Evolutionary conservation across 2,888 invertebrate species (phyloP).

Genomic region (Phania funesta): DNA sequence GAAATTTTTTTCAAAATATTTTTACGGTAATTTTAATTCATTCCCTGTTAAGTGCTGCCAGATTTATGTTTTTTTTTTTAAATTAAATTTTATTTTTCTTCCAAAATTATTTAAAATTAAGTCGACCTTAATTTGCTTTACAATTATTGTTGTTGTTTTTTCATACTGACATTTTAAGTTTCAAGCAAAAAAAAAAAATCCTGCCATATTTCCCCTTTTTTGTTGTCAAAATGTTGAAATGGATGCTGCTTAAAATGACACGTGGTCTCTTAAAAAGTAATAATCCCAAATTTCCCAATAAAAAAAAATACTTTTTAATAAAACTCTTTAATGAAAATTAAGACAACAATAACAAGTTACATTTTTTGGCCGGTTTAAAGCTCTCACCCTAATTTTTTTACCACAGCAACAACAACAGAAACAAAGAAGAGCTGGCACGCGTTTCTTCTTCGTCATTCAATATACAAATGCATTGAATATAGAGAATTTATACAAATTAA

Average conservation of each 20-base stretch:
- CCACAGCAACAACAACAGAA: background rate
- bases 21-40: too few relatives aligned
- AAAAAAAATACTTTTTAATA: conserved; percentile 24
- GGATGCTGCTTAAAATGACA: conserved; percentile 57
- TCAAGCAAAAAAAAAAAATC: conserved; percentile 3
- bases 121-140: background rate
- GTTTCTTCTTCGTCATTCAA: conserved; percentile 47
- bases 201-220: conserved; percentile 15
- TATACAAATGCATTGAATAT: background rate
- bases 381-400: conserved; percentile 56
- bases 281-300: conserved; percentile 44
- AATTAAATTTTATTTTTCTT: too few relatives aligned
- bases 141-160: background rate
- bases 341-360: conserved; percentile 40
- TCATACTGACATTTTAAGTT: conserved; percentile 32
- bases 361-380: conserved; percentile 28
- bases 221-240: conserved; percentile 48
- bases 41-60: too few relatives aligned
- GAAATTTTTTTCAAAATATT: too few relatives aligned
- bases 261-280: conserved; percentile 55
- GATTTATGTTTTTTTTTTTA: too few relatives aligned
- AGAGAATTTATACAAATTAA: conserved; percentile 28
- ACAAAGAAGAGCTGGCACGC: conserved; percentile 64
- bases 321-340: conserved; percentile 43
- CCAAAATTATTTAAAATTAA: conserved; percentile 2